Conservation (phyloP, 2,797 vertebrate species). For the Sitta carolinensis region DNA sequence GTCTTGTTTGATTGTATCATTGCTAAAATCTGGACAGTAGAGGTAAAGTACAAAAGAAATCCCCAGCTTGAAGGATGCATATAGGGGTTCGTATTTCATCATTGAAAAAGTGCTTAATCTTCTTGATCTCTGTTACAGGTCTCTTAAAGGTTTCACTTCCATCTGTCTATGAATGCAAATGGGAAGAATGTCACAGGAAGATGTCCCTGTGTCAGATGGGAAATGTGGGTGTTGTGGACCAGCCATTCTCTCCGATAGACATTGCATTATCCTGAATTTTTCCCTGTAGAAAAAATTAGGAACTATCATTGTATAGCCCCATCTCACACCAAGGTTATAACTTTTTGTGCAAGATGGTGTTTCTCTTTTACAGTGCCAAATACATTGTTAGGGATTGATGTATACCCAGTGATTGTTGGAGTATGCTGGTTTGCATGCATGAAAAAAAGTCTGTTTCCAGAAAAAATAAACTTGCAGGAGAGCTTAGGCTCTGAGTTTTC, state of each 20-base stretch:
- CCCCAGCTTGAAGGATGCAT: background rate
- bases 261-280: background rate
- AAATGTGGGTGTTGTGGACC: background rate
- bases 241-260: background rate
- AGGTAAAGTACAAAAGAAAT: background rate
- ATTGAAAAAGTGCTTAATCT: background rate
- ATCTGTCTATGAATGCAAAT: background rate
- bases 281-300: background rate
- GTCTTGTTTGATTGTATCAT: background rate
- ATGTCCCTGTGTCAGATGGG: background rate
- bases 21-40: background rate
- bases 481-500: background rate
- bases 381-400: background rate
- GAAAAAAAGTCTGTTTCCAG: background rate
- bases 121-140: background rate
- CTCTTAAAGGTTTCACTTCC: background rate
- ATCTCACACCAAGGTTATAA: background rate
- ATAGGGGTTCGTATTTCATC: background rate
- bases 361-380: background rate
- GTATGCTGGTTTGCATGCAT: background rate
- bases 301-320: background rate
- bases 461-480: constrained; percentile 15
- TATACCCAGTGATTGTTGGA: background rate
- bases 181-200: background rate
- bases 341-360: background rate